Base-by-base conservation (phyloP, 2,888 invertebrate species). In the Julus scanicus region DNA sequence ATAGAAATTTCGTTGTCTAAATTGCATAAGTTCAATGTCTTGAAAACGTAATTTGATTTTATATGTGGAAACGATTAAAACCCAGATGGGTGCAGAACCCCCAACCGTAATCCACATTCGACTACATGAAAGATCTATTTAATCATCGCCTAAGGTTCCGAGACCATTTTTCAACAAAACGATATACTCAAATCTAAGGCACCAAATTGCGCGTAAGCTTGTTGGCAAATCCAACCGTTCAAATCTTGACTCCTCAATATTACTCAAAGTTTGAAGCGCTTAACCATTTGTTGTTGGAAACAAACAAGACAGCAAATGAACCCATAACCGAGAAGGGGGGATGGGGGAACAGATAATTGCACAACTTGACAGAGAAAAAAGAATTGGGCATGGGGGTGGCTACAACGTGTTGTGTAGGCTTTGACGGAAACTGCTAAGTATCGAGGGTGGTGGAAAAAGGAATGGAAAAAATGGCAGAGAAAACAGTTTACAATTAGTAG, bases 271-370 rank as follows among this genome's bases (percentile, higher is more conserved):
- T 71, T 71, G 71, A 71, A 20, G 71, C 71, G 71, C 71, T 20
- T 71, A 71, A 71, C 71, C 71, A 71, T 71, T 71, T 71, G 71
- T 71, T 29, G 71, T 71, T 71, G 71, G 71, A 71, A 71, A 71
- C 71, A 71, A 71, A 71, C 71, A 71, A 44, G 71, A 71, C 29
- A 71, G 71, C 29, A 71, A 71, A 71, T 71, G 71, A 71, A 71
- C 71, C 71, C 71, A 71, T 71, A 71, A 71, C 71, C 71, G 71
- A 53, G 53, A 71, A 71, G 2, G 71, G 71, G 71, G 20, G 53
- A 71, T 9, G n/a, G 71, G 71, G 71, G 20, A 71, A 71, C 71
- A 71, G 71, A 71, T 71, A 71, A 71, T 71, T 71, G 71, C 71
- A 71, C 71, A 71, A 71, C 71, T 71, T 71, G 71, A 71, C 71